phyloP scores from a whole-genome alignment of 2,888 invertebrate species.

The Volucella bombylans region DNA sequence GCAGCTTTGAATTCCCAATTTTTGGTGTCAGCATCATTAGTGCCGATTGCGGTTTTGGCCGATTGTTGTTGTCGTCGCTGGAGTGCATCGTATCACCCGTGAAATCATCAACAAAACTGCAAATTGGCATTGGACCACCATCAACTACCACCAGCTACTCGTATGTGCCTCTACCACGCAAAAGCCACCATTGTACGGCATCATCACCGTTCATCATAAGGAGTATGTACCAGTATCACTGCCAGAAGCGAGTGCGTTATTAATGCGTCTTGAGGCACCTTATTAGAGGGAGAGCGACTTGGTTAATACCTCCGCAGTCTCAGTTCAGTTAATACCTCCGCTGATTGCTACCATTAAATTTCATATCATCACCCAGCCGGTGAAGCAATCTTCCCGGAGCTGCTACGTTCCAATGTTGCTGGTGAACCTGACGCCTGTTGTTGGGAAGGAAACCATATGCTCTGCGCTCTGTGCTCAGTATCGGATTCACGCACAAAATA shows the following conservation, averaged over 20 bases:
- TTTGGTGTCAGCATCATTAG: conserved; percentile 70
- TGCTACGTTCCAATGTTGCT: conserved; percentile 4
- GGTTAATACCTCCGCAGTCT: neutral
- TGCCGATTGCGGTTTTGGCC: conserved; percentile 40
- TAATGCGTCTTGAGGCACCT: conserved; percentile 73
- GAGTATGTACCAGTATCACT: conserved; percentile 59
- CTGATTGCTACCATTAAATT: conserved; percentile 73
- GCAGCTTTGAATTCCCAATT: conserved; percentile 24
- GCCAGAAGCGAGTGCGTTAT: conserved; percentile 66
- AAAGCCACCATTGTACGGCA: neutral
- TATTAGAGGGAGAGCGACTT: conserved; percentile 68
- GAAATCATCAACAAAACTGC: conserved; percentile 67
- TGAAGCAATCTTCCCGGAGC: too few relatives aligned
- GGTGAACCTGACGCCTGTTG: conserved; percentile 50
- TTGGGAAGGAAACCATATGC: conserved; percentile 22
- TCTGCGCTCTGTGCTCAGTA: conserved; percentile 31
- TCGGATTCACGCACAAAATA: conserved; percentile 71
- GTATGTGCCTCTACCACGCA: neutral
- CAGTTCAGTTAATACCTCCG: conserved; percentile 62
- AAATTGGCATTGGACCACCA: conserved; percentile 67
- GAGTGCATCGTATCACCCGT: conserved; percentile 50
- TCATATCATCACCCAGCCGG: conserved; percentile 45
- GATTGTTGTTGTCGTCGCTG: conserved; percentile 12
- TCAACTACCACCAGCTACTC: conserved; percentile 24
- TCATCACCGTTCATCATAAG: conserved; percentile 65